Evolutionary conservation across 2,797 vertebrate genomes (phyloP).

Genomic region (Aselliscus stoliczkanus): DNA sequence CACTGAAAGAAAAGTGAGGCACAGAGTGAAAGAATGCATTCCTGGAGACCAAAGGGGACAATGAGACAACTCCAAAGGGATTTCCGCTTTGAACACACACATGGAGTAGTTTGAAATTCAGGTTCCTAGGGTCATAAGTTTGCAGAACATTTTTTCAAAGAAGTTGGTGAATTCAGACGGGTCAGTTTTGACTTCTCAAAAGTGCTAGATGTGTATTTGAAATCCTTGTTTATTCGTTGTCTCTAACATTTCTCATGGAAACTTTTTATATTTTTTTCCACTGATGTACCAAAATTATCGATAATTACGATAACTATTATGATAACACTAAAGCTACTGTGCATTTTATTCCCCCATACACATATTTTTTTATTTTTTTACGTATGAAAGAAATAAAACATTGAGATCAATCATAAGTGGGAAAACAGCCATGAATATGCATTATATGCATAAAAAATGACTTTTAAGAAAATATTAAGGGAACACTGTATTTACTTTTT

Average conservation of each 20-base stretch:
- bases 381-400: background rate
- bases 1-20: background rate
- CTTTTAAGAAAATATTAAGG: background rate
- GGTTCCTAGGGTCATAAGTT: background rate
- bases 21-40: background rate
- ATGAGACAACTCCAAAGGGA: background rate
- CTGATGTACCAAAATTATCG: background rate
- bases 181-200: background rate
- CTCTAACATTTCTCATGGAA: background rate
- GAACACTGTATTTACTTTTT: background rate
- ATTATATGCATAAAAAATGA: background rate
- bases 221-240: background rate
- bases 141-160: background rate
- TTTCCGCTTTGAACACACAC: background rate
- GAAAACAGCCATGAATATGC: background rate
- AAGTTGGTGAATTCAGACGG: background rate
- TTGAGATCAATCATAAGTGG: background rate
- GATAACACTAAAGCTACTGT: background rate
- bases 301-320: background rate
- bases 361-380: slow-evolving; percentile 18
- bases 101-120: background rate
- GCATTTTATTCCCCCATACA: background rate
- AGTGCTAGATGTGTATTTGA: background rate
- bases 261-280: background rate
- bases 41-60: background rate